Base-by-base conservation (phyloP, 2,113 vertebrate genomes). In the Antechinus stuartii region DNA sequence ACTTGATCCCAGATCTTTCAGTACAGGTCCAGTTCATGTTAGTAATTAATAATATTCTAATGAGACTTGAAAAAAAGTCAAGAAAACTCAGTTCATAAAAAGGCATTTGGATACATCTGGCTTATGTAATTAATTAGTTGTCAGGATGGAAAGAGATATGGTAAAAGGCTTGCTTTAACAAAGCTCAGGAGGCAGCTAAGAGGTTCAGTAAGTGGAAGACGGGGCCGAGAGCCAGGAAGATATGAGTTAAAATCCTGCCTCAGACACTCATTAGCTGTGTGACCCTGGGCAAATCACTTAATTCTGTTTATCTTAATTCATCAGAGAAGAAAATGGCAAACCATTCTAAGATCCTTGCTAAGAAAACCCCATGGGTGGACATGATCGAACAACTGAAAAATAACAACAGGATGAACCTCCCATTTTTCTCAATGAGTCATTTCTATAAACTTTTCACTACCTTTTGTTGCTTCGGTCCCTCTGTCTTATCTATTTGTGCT, bases 401-500 rank as follows among this genome's bases (percentile, higher is more conserved):
- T n/a, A 68, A 76, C 24, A 68, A 76, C 24, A 2, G 30, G 16
- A 30, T n/a, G 30, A 76, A n/a, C 35, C 12, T 76, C 14, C 4
- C 30, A n/a, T 76, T 76, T 76, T 76, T n/a, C 61, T 76, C 35
- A 76, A 7, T n/a, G 5, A n/a, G 35, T 92, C 94, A 30, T 94
- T 95, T 93, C 55, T 50, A 25, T 42, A 94, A 89, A 47, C 92
- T 95, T 91, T 94, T 95, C 54, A 68, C 90, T 76, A 96, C 93
- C 89, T 93, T 61, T 56, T 30, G 26, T 16, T 94, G 2, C 92
- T 96, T 95, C 91, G 50, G 93, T 54, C 84, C 95, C 93, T 96
- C 53, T 95, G 54, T 55, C 30, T 95, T 93, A 47, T 0, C 68
- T 42, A 26, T 95, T 93, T 89, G 89, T 96, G 56, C 68, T 95